Conservation (phyloP, 2,797 vertebrate species). For the Podarcis siculus region DNA sequence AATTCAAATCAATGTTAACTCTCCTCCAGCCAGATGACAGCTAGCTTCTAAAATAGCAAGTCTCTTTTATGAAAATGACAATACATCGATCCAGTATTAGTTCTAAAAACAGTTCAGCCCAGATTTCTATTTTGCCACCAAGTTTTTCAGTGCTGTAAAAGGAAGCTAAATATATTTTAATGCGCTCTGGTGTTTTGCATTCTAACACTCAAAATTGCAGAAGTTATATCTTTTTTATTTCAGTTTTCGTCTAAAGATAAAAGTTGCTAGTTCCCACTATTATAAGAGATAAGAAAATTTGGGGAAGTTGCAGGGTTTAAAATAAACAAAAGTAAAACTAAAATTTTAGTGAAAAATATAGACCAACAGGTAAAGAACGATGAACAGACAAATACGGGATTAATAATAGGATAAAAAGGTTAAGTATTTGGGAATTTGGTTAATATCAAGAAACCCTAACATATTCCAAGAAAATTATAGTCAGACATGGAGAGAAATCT, state of each 20-base stretch:
- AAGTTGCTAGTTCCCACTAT: neutral
- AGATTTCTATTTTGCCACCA: neutral
- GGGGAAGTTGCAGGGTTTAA: too few species aligned
- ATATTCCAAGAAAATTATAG: too few species aligned
- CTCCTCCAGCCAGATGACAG: neutral
- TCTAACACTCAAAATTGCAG: neutral
- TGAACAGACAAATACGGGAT: too few species aligned
- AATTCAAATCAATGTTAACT: constrained; percentile 2
- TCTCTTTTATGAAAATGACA: neutral
- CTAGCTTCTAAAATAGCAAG: neutral
- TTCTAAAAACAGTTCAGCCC: neutral
- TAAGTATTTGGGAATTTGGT: too few species aligned
- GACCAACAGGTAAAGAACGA: too few species aligned
- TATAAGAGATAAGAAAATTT: too few species aligned
- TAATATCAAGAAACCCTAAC: too few species aligned
- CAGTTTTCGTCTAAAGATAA: neutral
- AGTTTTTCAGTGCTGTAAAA: neutral
- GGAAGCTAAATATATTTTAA: neutral
- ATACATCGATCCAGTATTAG: neutral
- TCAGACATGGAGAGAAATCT: too few species aligned
- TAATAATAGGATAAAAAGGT: too few species aligned
- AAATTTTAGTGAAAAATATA: too few species aligned
- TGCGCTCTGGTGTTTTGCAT: neutral
- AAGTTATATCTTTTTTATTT: neutral
- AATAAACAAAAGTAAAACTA: too few species aligned